Base-by-base conservation (phyloP, 92 coral and sea anemone species). In the Phenganax stokvisi region DNA sequence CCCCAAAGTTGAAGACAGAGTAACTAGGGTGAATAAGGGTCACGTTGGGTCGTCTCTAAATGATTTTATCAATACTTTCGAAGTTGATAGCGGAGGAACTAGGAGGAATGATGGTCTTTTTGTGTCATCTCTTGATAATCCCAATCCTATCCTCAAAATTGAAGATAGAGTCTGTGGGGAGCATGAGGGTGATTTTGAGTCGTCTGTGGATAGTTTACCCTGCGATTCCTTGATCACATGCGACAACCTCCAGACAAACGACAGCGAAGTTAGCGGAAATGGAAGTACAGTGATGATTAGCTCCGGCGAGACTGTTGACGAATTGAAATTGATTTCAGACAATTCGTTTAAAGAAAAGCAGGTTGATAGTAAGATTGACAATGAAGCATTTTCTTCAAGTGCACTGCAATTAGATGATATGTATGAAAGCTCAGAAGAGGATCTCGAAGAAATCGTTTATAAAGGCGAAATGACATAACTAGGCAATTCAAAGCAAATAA, bases 381-480 rank as follows among this genome's bases (percentile, higher is more conserved):
- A 27, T 68, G 53, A 30, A 68, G 47, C 73, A 30, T 20, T 53
- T 37, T 10, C 73, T 37, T 37, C 47, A 37, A 37, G 73, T 44
- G 31, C 9, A 20, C 37, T 64, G 70, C 12, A 20, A 37, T 3
- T 64, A 3, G 13, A 68, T 20, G 10, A 5, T 6, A 66, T 9
- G 47, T 9, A 59, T 54, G 81, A 76, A 57, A 76, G 81, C 17
- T 57, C 81, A 10, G 81, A 76, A 54, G 81, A 76, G 54, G 81
- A 76, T 11, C 53, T 76, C 31, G 81, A 76, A 58, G 81, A 76
- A n/a, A 12, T 76, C 29, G 80, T 76, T 6, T 76, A 76, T 16
- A 66, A 66, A 68, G 54, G 53, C 47, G 73, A 68, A 9, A 68
- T n/a, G 73, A 53, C 31, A 20, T 30, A 30, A 37, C 10, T 17